Evolutionary conservation across 2,888 invertebrate species (phyloP).

Genomic region (Cheilosia variabilis): DNA sequence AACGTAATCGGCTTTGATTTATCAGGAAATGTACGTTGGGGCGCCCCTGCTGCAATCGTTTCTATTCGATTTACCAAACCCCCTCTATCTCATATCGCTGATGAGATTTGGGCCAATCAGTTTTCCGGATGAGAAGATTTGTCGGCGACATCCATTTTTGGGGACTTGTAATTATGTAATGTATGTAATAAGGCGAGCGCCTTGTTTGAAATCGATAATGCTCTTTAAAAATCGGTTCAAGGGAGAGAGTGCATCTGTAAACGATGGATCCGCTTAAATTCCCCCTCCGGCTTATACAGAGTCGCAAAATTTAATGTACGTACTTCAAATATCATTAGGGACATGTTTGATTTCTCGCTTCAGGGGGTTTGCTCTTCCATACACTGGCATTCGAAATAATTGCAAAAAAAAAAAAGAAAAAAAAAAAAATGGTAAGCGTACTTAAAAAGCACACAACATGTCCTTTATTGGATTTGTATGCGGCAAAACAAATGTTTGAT

Average conservation of each 20-base stretch:
- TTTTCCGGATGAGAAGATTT: conserved; percentile 54
- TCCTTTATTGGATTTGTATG: conserved; percentile 74
- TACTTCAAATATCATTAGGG: conserved; percentile 62
- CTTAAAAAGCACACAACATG: conserved; percentile 34
- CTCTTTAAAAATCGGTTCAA: neutral
- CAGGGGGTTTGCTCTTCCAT: conserved; percentile 17
- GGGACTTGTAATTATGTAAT: conserved; percentile 53
- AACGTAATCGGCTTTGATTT: conserved; percentile 66
- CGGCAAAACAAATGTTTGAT: conserved; percentile 73
- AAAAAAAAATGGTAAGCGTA: neutral
- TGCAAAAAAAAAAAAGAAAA: conserved; percentile 25
- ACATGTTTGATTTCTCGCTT: conserved; percentile 74
- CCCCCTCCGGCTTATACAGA: neutral
- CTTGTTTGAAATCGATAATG: conserved; percentile 48
- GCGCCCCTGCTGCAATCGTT: conserved; percentile 1
- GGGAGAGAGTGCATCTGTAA: conserved; percentile 42
- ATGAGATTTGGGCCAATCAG: conserved; percentile 42
- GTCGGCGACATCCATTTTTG: conserved; percentile 26
- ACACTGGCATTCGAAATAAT: conserved; percentile 49
- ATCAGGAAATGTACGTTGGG: conserved; percentile 40
- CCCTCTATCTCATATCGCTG: neutral
- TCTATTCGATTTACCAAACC: conserved; percentile 32
- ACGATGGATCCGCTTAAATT: conserved; percentile 32
- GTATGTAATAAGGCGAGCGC: neutral
- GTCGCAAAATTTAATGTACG: neutral